Conservation (phyloP, 2,797 vertebrate genomes). For the Jordanella pulchra region DNA sequence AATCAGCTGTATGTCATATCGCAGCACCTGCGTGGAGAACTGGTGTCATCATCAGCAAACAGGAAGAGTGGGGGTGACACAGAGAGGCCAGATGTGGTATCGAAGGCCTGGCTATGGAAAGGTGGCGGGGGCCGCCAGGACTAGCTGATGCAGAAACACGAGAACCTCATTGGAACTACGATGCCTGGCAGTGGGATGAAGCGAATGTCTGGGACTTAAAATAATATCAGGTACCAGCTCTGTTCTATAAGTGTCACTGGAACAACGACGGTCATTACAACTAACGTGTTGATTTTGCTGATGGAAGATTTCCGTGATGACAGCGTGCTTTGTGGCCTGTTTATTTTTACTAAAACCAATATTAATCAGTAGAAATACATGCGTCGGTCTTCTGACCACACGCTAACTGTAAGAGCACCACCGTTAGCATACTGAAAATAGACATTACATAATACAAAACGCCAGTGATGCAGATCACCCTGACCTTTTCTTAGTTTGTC, state of each 20-base stretch:
- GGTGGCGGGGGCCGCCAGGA: conserved; percentile 59
- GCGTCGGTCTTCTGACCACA: background rate
- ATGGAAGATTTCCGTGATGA: conserved; percentile 31
- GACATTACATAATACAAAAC: conserved; percentile 12
- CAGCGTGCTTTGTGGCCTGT: conserved; percentile 2
- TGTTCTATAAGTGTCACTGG: conserved; percentile 25
- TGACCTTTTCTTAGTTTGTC: conserved; percentile 91
- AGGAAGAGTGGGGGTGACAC: conserved; percentile 20
- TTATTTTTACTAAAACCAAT: conserved; percentile 14
- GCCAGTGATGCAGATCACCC: conserved; percentile 25
- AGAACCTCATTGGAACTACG: conserved; percentile 54
- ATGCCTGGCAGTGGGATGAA: conserved; percentile 54
- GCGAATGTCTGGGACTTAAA: conserved; percentile 40
- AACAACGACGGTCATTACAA: conserved; percentile 38
- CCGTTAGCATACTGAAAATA: background rate
- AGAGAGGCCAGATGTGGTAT: conserved; percentile 60
- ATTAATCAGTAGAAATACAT: background rate
- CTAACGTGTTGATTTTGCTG: conserved; percentile 23
- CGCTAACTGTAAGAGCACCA: conserved; percentile 2
- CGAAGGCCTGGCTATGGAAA: conserved; percentile 57
- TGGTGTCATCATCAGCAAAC: conserved; percentile 58
- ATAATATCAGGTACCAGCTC: conserved; percentile 53
- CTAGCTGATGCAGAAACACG: conserved; percentile 71
- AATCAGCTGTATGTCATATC: conserved; percentile 62
- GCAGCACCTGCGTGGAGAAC: conserved; percentile 66